These are phyloP conservation scores for Oreotrochilus melanogaster DNA, from an alignment of 2,113 vertebrate genomes.

Conservation along the genomic window DNA sequence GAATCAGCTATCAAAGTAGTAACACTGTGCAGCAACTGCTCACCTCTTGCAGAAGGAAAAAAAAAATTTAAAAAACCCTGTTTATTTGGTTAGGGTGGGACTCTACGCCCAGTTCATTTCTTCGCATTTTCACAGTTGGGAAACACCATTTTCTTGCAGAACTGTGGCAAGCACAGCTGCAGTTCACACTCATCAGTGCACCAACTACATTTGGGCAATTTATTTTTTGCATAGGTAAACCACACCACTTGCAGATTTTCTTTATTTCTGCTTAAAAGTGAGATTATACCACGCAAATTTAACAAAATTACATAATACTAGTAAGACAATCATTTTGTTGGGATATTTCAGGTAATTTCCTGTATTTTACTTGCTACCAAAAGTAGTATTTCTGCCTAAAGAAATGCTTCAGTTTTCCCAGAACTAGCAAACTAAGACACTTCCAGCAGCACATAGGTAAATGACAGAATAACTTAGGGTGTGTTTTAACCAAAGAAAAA, in stretches of 20 bases:
- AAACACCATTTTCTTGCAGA: conserved; percentile 35
- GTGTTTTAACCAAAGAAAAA: background rate
- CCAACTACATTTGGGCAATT: conserved; percentile 17
- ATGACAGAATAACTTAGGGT: background rate
- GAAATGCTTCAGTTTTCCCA: background rate
- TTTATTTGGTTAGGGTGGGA: conserved; percentile 55
- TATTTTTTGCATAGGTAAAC: conserved; percentile 31
- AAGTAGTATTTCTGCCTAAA: background rate
- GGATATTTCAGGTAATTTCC: background rate
- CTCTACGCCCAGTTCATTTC: background rate
- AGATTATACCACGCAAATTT: background rate
- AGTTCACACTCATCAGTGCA: background rate
- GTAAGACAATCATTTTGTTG: background rate
- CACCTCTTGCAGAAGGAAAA: conserved; percentile 78
- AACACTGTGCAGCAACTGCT: conserved; percentile 79
- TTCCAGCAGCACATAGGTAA: background rate
- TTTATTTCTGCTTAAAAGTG: conserved; percentile 43
- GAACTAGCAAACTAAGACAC: background rate
- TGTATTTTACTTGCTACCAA: background rate
- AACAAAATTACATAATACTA: background rate
- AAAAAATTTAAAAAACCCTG: conserved; percentile 55
- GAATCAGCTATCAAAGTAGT: conserved; percentile 78
- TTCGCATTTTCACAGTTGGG: conserved; percentile 14
- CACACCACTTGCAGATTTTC: conserved; percentile 29
- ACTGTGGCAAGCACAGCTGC: background rate